Evolutionary conservation across 2,888 invertebrate species (phyloP).

Genomic region (Leptopilina drosophilae): DNA sequence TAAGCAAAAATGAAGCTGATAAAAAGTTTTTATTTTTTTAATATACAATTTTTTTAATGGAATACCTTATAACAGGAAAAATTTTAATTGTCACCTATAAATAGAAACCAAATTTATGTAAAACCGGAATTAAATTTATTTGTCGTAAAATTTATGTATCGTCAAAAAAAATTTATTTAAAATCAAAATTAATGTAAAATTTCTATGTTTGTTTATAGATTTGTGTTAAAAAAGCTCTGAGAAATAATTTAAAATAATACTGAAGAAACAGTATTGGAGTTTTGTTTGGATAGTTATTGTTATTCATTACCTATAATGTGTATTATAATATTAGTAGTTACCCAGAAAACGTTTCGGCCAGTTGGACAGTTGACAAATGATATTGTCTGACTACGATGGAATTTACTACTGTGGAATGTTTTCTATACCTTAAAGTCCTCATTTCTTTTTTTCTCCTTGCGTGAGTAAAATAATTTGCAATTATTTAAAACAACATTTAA

Average conservation of each 20-base stretch:
- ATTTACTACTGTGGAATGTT: slow-evolving; percentile 32
- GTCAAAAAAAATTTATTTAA: neutral
- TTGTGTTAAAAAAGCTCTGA: neutral
- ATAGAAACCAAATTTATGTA: too few relatives aligned
- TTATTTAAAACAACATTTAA: neutral
- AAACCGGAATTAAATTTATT: too few relatives aligned
- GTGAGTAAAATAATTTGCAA: slow-evolving; percentile 24
- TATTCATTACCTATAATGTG: neutral
- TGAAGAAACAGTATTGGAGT: neutral
- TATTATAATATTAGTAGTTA: slow-evolving; percentile 1
- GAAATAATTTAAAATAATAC: neutral
- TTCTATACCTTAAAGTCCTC: slow-evolving; percentile 3
- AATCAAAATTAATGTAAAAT: neutral
- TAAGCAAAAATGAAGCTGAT: too few relatives aligned
- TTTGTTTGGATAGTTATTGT: neutral
- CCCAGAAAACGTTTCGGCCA: slow-evolving; percentile 7
- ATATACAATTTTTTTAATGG: too few relatives aligned
- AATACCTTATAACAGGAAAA: too few relatives aligned
- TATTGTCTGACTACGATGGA: slow-evolving; percentile 20
- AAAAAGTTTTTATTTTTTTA: too few relatives aligned
- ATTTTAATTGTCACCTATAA: too few relatives aligned
- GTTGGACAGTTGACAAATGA: slow-evolving; percentile 24
- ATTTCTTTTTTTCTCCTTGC: neutral
- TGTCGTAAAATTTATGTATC: too few relatives aligned
- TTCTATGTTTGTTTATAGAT: neutral